These are phyloP conservation scores for Corapipo altera DNA, from an alignment of 2,113 vertebrate species.

Conservation along the genomic window DNA sequence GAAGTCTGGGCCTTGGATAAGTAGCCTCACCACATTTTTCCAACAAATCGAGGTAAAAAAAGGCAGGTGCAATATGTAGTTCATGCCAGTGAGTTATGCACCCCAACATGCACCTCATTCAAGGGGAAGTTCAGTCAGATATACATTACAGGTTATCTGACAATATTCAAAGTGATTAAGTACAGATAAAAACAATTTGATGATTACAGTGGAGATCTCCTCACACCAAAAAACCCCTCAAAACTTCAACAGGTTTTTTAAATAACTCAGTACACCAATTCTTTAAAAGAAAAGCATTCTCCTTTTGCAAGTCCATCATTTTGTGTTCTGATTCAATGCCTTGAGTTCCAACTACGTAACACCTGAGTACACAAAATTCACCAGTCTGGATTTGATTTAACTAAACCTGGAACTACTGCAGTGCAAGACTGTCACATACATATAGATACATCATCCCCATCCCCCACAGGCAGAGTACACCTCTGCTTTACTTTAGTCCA, in stretches of 20 bases:
- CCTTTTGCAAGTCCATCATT: not conserved
- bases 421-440: not conserved
- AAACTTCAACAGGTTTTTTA: not conserved
- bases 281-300: not conserved
- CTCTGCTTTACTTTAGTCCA: not conserved
- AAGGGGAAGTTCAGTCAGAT: not conserved
- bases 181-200: not conserved
- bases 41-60: not conserved
- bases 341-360: not conserved
- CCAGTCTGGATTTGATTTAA: not conserved
- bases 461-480: not conserved
- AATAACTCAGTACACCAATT: not conserved
- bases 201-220: not conserved
- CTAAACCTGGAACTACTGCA: not conserved
- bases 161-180: not conserved
- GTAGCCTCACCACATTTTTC: slow-evolving; percentile 45
- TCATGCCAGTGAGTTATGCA: not conserved
- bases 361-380: not conserved
- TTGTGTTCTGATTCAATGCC: not conserved
- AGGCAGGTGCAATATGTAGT: not conserved
- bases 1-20: slow-evolving; percentile 46
- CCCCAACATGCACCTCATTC: rapidly evolving
- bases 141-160: not conserved
- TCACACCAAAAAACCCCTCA: not conserved
- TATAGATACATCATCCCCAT: rapidly evolving